Evolutionary conservation across 2,113 vertebrate species (phyloP).

Genomic region (rabbit (Oryctolagus cuniculus)): mOryCun1.1 NC_091438.1:5953501-5954000

Average conservation of each 20-base stretch:
- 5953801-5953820: conserved; percentile 60
- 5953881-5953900: conserved; percentile 4
- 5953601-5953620: background rate
- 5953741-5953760: conserved; percentile 58
- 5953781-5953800: background rate
- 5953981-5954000: conserved; percentile 52
- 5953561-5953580: background rate
- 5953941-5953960: conserved; percentile 27
- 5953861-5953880: conserved; percentile 52
- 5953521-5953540: background rate
- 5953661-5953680: background rate
- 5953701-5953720: background rate
- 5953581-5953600: background rate
- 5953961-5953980: conserved; percentile 47
- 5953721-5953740: background rate
- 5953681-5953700: background rate
- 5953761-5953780: conserved; percentile 19
- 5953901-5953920: conserved; percentile 54
- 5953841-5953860: conserved; percentile 45
- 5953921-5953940: background rate
- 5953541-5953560: background rate
- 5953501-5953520: background rate
- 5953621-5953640: background rate
- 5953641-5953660: background rate
- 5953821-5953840: conserved; percentile 64